Conservation (phyloP, 2,113 vertebrate genomes). For the Sigmodon hispidus region DNA sequence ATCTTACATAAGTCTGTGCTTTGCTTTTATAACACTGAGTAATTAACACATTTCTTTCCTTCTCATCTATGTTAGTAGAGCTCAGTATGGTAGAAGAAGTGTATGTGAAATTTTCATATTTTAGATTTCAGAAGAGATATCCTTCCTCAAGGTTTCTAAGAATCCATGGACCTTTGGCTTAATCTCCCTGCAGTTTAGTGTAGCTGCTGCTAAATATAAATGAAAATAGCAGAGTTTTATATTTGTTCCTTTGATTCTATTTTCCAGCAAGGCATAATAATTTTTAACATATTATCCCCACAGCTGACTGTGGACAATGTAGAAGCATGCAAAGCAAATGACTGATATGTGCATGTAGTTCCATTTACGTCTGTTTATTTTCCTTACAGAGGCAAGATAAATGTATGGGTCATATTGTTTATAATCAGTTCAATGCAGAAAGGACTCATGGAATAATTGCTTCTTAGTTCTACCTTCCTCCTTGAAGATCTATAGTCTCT, state of each 20-base stretch:
- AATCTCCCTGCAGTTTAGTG: not conserved
- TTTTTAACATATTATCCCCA: not conserved
- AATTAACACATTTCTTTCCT: slow-evolving; percentile 42
- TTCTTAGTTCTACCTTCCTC: slow-evolving; percentile 27
- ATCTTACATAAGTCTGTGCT: not conserved
- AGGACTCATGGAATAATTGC: slow-evolving; percentile 56
- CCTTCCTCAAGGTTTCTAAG: not conserved
- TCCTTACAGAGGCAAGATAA: slow-evolving; percentile 59
- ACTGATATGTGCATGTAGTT: slow-evolving; percentile 11
- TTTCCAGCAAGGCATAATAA: not conserved
- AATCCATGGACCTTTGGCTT: not conserved
- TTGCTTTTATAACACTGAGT: not conserved
- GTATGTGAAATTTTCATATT: not conserved
- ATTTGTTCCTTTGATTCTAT: slow-evolving; percentile 6
- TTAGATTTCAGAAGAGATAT: not conserved
- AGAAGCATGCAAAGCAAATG: slow-evolving; percentile 47
- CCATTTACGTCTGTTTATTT: slow-evolving; percentile 69
- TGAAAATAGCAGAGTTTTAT: not conserved
- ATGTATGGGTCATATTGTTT: slow-evolving; percentile 49
- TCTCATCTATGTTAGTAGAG: slow-evolving; percentile 1
- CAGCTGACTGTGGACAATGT: not conserved
- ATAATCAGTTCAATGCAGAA: slow-evolving; percentile 54
- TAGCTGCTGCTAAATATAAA: not conserved
- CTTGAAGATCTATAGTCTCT: slow-evolving; percentile 57
- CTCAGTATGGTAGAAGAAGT: not conserved